These are phyloP conservation scores for Charanyca ferruginea DNA, from an alignment of 2,888 invertebrate species.

Conservation along the genomic window DNA sequence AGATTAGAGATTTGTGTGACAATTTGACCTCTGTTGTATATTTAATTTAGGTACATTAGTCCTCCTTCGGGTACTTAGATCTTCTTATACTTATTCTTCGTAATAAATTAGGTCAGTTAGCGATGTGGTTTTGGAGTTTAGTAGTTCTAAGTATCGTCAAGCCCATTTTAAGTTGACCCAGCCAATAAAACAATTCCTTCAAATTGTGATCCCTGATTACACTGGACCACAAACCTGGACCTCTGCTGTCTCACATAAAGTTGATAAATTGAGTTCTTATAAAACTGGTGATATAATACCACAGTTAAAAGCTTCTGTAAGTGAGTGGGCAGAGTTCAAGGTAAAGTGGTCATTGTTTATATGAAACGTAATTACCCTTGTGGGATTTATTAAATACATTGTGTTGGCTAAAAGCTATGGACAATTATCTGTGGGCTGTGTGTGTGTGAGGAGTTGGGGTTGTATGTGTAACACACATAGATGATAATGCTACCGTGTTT, in stretches of 20 bases:
- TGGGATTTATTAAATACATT: conserved; percentile 62
- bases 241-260: not conserved
- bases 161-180: conserved; percentile 6
- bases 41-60: not conserved
- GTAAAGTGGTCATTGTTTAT: conserved; percentile 56
- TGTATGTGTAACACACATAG: not conserved
- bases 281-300: not conserved
- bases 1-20: not conserved
- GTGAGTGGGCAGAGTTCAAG: conserved; percentile 51
- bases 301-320: conserved; percentile 42
- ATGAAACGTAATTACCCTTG: conserved; percentile 57
- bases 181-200: not conserved
- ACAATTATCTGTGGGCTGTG: conserved; percentile 47
- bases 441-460: conserved; percentile 23
- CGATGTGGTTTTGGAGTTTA: too few relatives aligned
- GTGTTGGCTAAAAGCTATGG: conserved; percentile 61
- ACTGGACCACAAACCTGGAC: not conserved
- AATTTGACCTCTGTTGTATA: not conserved
- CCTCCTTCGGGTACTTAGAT: not conserved
- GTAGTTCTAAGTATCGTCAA: too few relatives aligned
- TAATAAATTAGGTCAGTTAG: not conserved
- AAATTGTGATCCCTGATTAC: not conserved
- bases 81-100: not conserved
- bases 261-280: not conserved
- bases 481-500: not conserved